Evolutionary conservation across 1,140 invertebrate species (phyloP).

Genomic region (Plodia interpunctella): DNA sequence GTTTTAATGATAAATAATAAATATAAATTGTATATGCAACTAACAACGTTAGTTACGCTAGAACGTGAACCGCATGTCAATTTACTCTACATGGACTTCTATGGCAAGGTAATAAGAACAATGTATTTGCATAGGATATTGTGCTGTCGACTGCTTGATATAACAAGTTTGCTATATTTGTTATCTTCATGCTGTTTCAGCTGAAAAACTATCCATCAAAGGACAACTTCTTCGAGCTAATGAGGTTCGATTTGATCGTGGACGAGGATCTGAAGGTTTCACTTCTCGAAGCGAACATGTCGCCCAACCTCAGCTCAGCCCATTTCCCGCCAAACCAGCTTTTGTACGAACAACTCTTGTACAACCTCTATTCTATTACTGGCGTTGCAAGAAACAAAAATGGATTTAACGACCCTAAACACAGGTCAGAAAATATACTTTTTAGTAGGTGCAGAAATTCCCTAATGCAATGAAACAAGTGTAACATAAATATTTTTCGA

Average conservation of each 20-base stretch:
- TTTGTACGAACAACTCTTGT: slow-evolving; percentile 95
- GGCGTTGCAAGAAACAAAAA: slow-evolving; percentile 79
- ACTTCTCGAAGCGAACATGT: slow-evolving; percentile 98
- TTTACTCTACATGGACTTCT: no score
- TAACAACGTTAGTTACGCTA: no score
- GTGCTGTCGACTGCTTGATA: no score
- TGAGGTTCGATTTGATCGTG: slow-evolving; percentile 95
- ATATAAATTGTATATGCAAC: no score
- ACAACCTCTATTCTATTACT: slow-evolving; percentile 89
- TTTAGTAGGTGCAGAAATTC: no score
- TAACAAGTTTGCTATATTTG: no score
- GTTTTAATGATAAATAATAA: no score
- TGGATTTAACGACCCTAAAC: slow-evolving; percentile 19
- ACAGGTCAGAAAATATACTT: slow-evolving; percentile 24
- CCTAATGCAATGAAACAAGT: no score
- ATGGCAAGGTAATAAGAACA: no score
- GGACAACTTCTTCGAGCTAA: slow-evolving; percentile 95
- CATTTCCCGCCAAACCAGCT: slow-evolving; percentile 93
- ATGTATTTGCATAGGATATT: no score
- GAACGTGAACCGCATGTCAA: no score
- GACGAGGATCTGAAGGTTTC: slow-evolving; percentile 93
- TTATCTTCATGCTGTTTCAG: slow-evolving; percentile 30
- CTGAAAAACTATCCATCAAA: slow-evolving; percentile 63
- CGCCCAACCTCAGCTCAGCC: slow-evolving; percentile 95
- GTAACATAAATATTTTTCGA: no score